Base-by-base conservation (phyloP, 2,113 vertebrate genomes). In the Gulo gulo region DNA sequence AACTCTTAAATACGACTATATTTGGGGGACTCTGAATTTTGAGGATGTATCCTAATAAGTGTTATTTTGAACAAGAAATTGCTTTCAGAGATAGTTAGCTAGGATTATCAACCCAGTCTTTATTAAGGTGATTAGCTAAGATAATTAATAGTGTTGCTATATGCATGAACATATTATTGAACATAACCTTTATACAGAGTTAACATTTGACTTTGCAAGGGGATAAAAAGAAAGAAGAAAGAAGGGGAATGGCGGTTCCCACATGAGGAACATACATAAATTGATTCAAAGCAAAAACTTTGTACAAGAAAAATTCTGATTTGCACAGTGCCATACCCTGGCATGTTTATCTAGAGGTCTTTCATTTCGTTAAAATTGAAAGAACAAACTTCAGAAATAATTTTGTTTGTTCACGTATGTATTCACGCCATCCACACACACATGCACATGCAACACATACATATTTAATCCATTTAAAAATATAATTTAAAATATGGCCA, bases 101-200 rank as follows among this genome's bases (percentile, higher is more conserved):
- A 90, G 42, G 39, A 50, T 71, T 91, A 90, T 97, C 91, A 84
- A 59, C 69, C 34, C 36, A 26, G 0, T 57, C 76, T 88, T 92
- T 95, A 91, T 95, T 97, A 95, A 14, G 61, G 92, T 94, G 96
- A 88, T 98, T 81, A 84, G 94, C 63, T 85, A 67, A 98, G 86
- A 47, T 42, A 24, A 94, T 81, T 63, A 34, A 94, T 97, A 36
- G 20, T 86, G 26, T 59, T 94, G 89, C 45, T 93, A 45, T 92
- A 84, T 96, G 84, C 76, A 93, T 78, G n/a, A 91, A 0, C 1
- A 86, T 97, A 57, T 97, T 97, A 96, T 83, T 88, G 87, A 95
- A 83, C 42, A 71, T 69, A 94, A 2, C 42, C 29, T 55, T 96
- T 96, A 86, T 45, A 85, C 29, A 95, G 82, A 95, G 45, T 47